Conservation (phyloP, 1,140 invertebrate species). For the Holcopasites calliopsidis region DNA sequence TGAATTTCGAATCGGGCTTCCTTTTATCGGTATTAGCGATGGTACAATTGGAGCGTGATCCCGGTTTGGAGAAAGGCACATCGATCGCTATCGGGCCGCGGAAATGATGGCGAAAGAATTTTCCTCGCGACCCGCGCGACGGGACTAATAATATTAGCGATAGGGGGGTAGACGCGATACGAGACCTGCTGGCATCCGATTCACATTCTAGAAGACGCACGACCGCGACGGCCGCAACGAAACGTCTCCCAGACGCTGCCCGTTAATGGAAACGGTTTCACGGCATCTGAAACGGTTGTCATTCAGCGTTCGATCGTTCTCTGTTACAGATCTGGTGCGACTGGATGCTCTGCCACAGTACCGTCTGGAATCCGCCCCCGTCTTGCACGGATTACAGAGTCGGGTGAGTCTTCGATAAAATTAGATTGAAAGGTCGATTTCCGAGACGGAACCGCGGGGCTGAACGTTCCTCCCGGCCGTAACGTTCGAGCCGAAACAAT, state of each 20-base stretch:
- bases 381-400: constrained; percentile 88
- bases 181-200: constrained; percentile 48
- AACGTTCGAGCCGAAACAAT: too few species aligned
- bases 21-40: too few species aligned
- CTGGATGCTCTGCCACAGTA: constrained; percentile 92
- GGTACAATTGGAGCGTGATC: too few species aligned
- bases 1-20: too few species aligned
- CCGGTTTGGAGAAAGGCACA: not conserved
- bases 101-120: constrained; percentile 50
- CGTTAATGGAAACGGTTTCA: constrained; percentile 52
- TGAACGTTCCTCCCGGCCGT: too few species aligned
- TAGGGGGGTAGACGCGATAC: constrained; percentile 56
- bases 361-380: constrained; percentile 92
- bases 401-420: constrained; percentile 83
- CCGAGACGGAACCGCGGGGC: too few species aligned
- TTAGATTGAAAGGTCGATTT: too few species aligned
- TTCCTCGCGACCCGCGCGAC: constrained; percentile 31
- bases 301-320: constrained; percentile 11
- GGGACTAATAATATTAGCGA: constrained; percentile 69
- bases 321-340: constrained; percentile 89
- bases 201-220: constrained; percentile 56
- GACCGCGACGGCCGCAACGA: constrained; percentile 28
- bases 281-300: not conserved
- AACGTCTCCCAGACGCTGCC: constrained; percentile 23
- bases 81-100: constrained; percentile 47